Evolutionary conservation across 2,797 vertebrate species (phyloP), one percentile per base, ranked within the genome.

Genomic region (Falco berigora): DNA sequence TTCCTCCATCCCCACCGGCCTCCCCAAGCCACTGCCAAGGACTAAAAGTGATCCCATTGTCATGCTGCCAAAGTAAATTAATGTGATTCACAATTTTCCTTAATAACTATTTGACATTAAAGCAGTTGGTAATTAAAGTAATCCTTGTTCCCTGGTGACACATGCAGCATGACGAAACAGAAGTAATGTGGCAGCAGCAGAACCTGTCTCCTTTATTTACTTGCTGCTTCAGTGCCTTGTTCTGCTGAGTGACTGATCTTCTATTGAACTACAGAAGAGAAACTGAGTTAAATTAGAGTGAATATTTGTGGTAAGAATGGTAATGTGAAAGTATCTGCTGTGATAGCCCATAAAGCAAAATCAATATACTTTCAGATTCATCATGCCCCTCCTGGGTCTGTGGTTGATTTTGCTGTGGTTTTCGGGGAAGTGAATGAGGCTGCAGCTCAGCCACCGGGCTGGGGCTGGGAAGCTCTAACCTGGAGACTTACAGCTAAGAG

Each of bases 1-100:
- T n/a, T 8, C 10, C 38, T 78, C 12, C 19, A 16, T 84, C 42
- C 67, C 47, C 27, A 14, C 22, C 3, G 21, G 23, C 34, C 42
- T 89, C 34, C 14, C 10, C 22, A 49, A 19, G 71, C 55, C 25
- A 63, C 59, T 1, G 2, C 56, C 28, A 90, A 94, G 59, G 56
- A 82, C 32, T 96, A 71, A 82, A 97, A 97, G 84, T 47, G 91
- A 96, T 81, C 73, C 83, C 10, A 12, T 92, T 96, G 95, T 97
- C 91, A 87, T 66, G 79, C 92, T 97, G 97, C 92, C 96, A 95
- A 95, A 96, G 88, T 88, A 94, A 97, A 97, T 96, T 56, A 97
- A 93, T 34, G n/a, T 34, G 78, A 95, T 76, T 95, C 86, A 61
- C 78, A 94, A 42, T 96, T 96, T 95, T 47, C 71, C 50, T 14